Percentiles rank a stretch among this genome's conserved stretches.
phyloP scores from a whole-genome alignment of 2,888 invertebrate genomes.

The Pyrocoelia pectoralis region DNA sequence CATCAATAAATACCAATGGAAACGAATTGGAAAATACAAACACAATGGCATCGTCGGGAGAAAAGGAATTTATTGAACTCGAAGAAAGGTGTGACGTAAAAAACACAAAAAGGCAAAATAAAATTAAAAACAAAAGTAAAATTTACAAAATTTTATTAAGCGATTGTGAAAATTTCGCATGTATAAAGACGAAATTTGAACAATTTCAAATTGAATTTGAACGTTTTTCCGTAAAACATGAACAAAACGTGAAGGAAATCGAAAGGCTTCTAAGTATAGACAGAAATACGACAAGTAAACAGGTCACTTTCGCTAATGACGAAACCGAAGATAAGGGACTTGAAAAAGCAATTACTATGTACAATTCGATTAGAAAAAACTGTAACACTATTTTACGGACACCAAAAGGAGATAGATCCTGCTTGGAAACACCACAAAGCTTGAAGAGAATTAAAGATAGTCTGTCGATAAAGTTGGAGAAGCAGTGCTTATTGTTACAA shows the following conservation, averaged over 20 bases:
- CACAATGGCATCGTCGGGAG: background rate
- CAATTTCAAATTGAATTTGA: background rate
- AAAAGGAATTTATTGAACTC: constrained; percentile 8
- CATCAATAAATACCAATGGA: too few relatives aligned
- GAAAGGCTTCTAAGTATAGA: background rate
- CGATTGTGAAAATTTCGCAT: background rate
- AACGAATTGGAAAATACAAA: too few relatives aligned
- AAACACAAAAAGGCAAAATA: background rate
- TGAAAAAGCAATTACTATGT: constrained; percentile 8
- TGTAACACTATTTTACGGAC: background rate
- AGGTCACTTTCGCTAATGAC: background rate
- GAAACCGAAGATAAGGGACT: constrained; percentile 5
- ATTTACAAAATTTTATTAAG: background rate
- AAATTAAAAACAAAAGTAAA: background rate
- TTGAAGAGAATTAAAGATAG: background rate
- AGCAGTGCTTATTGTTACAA: constrained; percentile 11
- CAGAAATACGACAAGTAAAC: background rate
- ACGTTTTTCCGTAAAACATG: background rate
- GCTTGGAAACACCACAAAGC: constrained; percentile 3
- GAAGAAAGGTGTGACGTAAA: background rate
- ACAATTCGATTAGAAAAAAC: constrained; percentile 12
- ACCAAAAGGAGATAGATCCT: constrained; percentile 5
- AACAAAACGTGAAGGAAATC: background rate
- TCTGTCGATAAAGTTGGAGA: constrained; percentile 9
- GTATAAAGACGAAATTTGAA: background rate